A percentile compares a stretch with the other conserved stretches of the same genome.
Evolutionary conservation across 2,797 vertebrate species (phyloP).

Genomic region (Ficedula albicollis): DNA sequence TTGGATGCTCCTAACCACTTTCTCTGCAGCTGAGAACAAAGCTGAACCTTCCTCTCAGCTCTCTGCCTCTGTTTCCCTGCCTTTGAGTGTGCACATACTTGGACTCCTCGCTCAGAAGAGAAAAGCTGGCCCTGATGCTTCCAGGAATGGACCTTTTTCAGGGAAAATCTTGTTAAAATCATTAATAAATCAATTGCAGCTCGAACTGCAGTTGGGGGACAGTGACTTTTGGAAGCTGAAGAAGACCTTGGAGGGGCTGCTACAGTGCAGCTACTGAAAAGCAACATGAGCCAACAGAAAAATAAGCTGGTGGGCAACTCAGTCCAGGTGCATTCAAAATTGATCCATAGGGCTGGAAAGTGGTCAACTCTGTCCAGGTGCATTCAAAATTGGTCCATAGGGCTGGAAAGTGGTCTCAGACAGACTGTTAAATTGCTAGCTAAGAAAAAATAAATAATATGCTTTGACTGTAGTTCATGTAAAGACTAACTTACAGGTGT

Average conservation of each 20-base stretch:
- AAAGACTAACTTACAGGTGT: conserved; percentile 11
- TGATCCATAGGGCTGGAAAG: background rate
- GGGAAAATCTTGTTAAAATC: background rate
- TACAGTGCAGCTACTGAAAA: background rate
- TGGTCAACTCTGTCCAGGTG: too few species aligned
- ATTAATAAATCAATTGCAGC: background rate
- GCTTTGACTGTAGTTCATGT: background rate
- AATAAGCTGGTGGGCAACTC: background rate
- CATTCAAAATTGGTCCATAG: background rate
- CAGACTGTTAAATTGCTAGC: background rate
- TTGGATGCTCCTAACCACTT: background rate
- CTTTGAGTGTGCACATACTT: background rate
- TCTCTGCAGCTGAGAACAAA: background rate
- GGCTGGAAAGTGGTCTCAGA: background rate
- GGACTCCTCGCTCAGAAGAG: background rate
- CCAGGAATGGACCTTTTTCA: background rate
- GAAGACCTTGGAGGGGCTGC: background rate
- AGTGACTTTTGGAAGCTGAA: background rate
- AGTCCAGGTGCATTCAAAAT: background rate
- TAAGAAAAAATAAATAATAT: background rate
- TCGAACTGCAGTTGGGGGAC: background rate
- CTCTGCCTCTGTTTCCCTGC: background rate
- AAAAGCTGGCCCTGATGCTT: background rate
- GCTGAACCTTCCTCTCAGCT: background rate
- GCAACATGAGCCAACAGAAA: background rate